These are phyloP conservation scores for Podocnemis expansa DNA, from an alignment of 2,113 vertebrate species.

Conservation along the genomic window DNA sequence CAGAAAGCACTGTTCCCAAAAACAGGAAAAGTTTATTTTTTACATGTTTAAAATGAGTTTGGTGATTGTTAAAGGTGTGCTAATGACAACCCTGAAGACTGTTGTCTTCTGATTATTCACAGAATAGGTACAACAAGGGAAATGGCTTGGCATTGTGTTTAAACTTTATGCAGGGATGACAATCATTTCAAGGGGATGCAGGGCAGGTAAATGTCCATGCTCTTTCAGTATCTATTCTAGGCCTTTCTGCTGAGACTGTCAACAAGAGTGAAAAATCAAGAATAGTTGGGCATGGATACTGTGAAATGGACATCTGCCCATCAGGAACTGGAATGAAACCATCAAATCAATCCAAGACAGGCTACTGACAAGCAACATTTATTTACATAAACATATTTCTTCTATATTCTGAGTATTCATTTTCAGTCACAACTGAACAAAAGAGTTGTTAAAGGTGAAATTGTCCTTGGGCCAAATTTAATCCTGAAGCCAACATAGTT, in stretches of 20 bases:
- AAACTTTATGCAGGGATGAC: not conserved
- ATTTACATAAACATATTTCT: not conserved
- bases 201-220: not conserved
- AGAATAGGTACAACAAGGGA: not conserved
- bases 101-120: not conserved
- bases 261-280: not conserved
- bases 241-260: not conserved
- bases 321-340: not conserved
- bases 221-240: not conserved
- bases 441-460: not conserved
- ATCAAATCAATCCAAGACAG: not conserved
- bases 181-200: not conserved
- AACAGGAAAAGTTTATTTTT: not conserved
- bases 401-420: not conserved
- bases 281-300: not conserved
- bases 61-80: not conserved
- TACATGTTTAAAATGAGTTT: not conserved
- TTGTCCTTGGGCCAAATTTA: not conserved
- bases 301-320: not conserved
- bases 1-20: conserved; percentile 85
- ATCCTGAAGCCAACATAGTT: not conserved
- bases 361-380: not conserved
- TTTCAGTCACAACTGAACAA: not conserved
- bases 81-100: not conserved
- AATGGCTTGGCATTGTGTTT: not conserved